A percentile compares a stretch with the other conserved stretches of the same genome.
phyloP scores from a whole-genome alignment of 2,888 invertebrate genomes.

The Drosophila subquinaria region DNA sequence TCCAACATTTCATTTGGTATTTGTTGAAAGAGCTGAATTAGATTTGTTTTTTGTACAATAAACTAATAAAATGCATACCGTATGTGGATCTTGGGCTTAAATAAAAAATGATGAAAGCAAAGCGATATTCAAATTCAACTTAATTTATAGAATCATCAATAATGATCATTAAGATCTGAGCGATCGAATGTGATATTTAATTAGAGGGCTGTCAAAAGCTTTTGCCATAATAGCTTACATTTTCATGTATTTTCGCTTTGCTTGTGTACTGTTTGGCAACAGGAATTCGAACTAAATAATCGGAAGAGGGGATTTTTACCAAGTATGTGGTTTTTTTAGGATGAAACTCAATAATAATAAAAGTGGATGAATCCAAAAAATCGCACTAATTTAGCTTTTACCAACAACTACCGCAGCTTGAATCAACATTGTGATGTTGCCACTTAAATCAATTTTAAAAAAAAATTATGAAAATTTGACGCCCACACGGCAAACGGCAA shows the following conservation, averaged over 20 bases:
- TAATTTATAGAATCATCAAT: not conserved
- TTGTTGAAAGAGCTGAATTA: conserved; percentile 85
- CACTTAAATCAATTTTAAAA: conserved; percentile 50
- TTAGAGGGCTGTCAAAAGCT: not conserved
- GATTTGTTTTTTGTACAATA: conserved; percentile 64
- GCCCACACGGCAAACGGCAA: conserved; percentile 38
- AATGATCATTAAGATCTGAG: not conserved
- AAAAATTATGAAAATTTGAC: conserved; percentile 6
- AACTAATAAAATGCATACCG: conserved; percentile 27
- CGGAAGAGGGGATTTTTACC: not conserved
- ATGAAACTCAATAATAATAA: conserved; percentile 10
- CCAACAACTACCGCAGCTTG: conserved; percentile 84
- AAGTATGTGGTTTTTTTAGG: not conserved
- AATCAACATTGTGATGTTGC: conserved; percentile 85
- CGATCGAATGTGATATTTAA: not conserved
- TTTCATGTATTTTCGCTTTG: not conserved
- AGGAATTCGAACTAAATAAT: conserved; percentile 1
- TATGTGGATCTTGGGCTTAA: conserved; percentile 6
- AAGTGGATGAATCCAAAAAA: conserved; percentile 52
- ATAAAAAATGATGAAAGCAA: not conserved
- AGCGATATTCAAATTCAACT: not conserved
- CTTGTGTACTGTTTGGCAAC: not conserved
- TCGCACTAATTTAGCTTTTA: conserved; percentile 84
- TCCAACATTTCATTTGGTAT: conserved; percentile 82
- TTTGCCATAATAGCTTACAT: not conserved